Conservation (phyloP, 2,888 invertebrate species). For the Leptopilina drosophilae region DNA sequence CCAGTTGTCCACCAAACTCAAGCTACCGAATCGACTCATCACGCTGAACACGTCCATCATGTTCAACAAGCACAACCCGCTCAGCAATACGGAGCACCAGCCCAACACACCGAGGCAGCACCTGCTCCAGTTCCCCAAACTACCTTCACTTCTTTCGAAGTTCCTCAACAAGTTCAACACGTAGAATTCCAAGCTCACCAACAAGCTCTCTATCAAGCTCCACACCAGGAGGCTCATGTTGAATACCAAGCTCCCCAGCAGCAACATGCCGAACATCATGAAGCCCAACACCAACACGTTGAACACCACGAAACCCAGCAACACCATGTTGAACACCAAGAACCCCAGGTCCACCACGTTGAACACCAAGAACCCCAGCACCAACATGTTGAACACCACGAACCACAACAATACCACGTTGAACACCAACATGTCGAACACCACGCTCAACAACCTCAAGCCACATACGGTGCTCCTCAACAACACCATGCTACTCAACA, state of each 20-base stretch:
- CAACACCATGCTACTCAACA: constrained; percentile 20
- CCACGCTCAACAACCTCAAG: neutral
- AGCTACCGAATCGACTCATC: neutral
- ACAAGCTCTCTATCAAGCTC: neutral
- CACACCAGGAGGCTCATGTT: neutral
- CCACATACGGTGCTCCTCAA: neutral
- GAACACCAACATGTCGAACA: constrained; percentile 15
- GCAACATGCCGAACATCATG: constrained; percentile 23
- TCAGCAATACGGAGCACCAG: constrained; percentile 19
- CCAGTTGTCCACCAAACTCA: constrained; percentile 3
- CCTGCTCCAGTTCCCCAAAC: neutral
- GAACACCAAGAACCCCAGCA: constrained; percentile 35
- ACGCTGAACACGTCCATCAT: neutral
- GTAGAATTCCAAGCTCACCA: constrained; percentile 23
- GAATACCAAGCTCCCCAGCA: neutral
- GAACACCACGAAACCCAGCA: constrained; percentile 35
- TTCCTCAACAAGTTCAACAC: constrained; percentile 32
- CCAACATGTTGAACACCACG: constrained; percentile 34
- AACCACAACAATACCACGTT: constrained; percentile 7
- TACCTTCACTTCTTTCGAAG: constrained; percentile 23
- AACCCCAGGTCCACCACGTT: constrained; percentile 8
- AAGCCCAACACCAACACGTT: constrained; percentile 5
- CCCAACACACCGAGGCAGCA: neutral
- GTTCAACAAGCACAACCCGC: constrained; percentile 15
- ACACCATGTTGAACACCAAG: constrained; percentile 27